A percentile compares a stretch with the other conserved stretches of the same genome.
These are phyloP conservation scores for Smithornis capensis DNA, from an alignment of 2,113 vertebrate genomes.

Conservation along the genomic window DNA sequence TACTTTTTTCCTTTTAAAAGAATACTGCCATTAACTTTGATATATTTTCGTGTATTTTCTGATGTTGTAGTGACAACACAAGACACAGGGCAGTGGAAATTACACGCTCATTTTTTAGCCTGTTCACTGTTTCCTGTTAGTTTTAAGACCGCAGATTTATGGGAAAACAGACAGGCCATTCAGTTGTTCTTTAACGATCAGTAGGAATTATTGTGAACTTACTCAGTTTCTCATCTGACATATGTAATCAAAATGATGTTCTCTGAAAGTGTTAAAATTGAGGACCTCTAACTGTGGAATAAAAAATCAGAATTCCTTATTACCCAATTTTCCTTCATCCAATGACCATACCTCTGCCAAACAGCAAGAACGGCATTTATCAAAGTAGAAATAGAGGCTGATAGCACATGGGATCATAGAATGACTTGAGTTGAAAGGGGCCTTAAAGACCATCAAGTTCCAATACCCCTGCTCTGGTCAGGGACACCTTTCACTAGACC, in stretches of 20 bases:
- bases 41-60: not conserved
- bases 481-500: not conserved
- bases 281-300: not conserved
- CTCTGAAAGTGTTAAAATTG: not conserved
- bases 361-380: not conserved
- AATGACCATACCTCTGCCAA: not conserved
- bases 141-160: not conserved
- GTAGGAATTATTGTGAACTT: not conserved
- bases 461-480: not conserved
- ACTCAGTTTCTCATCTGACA: not conserved
- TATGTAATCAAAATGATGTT: not conserved
- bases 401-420: not conserved
- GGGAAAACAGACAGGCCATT: fast-evolving
- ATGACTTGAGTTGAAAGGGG: not conserved
- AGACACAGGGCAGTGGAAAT: not conserved
- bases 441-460: not conserved
- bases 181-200: not conserved
- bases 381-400: not conserved
- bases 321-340: not conserved
- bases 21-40: not conserved
- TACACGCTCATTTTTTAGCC: not conserved
- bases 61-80: not conserved
- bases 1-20: not conserved
- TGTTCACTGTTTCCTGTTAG: not conserved
- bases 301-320: not conserved